Conservation (phyloP, 92 coral and sea anemone species). For the Parazoanthus darwini region DNA sequence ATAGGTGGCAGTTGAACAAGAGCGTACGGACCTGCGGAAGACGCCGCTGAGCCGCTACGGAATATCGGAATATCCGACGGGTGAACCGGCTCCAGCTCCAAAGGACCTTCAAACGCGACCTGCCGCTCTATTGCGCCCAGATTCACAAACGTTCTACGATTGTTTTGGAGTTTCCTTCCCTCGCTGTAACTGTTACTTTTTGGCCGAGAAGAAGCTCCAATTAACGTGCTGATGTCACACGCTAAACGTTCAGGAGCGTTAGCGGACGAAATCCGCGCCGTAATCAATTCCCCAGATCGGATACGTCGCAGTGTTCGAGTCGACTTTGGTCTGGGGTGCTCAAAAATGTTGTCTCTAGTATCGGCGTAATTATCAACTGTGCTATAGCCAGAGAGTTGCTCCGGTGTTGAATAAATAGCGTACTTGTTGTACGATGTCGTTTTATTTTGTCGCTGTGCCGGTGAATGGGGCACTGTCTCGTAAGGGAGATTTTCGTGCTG, state of each 20-base stretch:
- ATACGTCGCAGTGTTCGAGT: slow-evolving; percentile 57
- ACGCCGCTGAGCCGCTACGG: slow-evolving; percentile 65
- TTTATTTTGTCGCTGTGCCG: not conserved
- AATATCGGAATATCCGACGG: slow-evolving; percentile 79
- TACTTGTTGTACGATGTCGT: slow-evolving; percentile 41
- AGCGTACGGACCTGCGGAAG: slow-evolving; percentile 65
- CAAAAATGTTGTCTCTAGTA: slow-evolving; percentile 25
- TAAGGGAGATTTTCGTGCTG: not conserved
- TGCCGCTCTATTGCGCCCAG: slow-evolving; percentile 61
- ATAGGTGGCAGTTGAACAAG: slow-evolving; percentile 93
- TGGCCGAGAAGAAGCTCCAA: slow-evolving; percentile 30
- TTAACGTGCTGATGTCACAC: slow-evolving; percentile 55
- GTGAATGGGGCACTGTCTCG: not conserved
- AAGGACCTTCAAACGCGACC: slow-evolving; percentile 59
- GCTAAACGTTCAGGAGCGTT: slow-evolving; percentile 58
- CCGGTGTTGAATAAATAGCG: slow-evolving; percentile 45
- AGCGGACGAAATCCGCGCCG: slow-evolving; percentile 77
- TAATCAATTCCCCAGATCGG: slow-evolving; percentile 44
- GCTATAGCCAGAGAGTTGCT: slow-evolving; percentile 11
- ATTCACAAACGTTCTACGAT: slow-evolving; percentile 62
- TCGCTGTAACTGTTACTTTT: slow-evolving; percentile 31
- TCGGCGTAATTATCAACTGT: slow-evolving; percentile 53
- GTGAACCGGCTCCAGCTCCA: slow-evolving; percentile 73
- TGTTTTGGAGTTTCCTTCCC: not conserved
- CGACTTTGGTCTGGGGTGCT: slow-evolving; percentile 64